Conservation (phyloP, 2,113 vertebrate species). For the Elephantulus edwardii region DNA sequence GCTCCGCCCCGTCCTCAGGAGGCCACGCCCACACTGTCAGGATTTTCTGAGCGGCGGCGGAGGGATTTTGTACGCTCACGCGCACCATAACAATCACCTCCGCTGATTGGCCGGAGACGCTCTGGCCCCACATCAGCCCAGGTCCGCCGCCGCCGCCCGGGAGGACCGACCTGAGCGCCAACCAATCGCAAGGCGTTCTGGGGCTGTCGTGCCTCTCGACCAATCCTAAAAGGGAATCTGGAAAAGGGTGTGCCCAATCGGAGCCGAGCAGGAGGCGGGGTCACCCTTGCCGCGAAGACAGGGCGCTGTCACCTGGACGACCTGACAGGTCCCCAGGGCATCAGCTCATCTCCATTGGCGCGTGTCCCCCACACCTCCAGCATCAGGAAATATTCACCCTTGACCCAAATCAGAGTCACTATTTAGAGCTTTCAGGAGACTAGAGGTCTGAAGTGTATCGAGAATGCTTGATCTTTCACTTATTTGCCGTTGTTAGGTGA, state of each 20-base stretch:
- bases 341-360: rapidly evolving
- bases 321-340: rapidly evolving
- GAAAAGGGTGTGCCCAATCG: slow-evolving; percentile 81
- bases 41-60: slow-evolving; percentile 63
- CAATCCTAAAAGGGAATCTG: rapidly evolving
- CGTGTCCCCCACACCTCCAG: rapidly evolving
- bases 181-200: background rate
- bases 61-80: slow-evolving; percentile 67
- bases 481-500: rapidly evolving
- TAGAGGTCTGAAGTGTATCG: background rate
- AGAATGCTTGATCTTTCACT: too few relatives aligned
- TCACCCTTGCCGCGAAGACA: rapidly evolving
- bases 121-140: slow-evolving; percentile 93
- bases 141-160: slow-evolving; percentile 61
- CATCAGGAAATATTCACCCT: background rate
- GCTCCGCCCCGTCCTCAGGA: rapidly evolving
- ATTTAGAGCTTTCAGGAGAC: rapidly evolving
- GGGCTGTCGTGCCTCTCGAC: background rate
- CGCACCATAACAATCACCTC: background rate
- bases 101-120: slow-evolving; percentile 85
- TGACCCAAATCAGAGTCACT: too few relatives aligned
- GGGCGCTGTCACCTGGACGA: slow-evolving; percentile 52
- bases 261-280: background rate
- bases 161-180: background rate
- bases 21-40: rapidly evolving